Conservation (phyloP, 2,888 invertebrate genomes). For the Pterostichus niger region DNA sequence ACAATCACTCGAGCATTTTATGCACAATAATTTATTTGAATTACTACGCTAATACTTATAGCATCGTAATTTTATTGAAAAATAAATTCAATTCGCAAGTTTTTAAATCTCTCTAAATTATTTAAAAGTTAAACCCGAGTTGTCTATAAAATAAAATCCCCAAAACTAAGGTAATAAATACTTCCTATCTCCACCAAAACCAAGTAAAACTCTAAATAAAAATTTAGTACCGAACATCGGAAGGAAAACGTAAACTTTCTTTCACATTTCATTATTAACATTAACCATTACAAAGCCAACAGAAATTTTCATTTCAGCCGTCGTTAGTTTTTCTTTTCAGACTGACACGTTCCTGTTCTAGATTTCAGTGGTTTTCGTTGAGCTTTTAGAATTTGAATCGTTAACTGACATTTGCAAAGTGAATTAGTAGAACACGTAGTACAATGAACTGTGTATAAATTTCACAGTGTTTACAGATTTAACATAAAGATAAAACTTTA, state of each 20-base stretch:
- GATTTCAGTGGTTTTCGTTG: not conserved
- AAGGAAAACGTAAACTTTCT: conserved; percentile 13
- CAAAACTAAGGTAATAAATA: conserved; percentile 11
- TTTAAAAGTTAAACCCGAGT: not conserved
- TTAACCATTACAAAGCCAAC: conserved; percentile 18
- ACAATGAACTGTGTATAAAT: not conserved
- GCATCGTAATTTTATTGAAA: too few relatives aligned
- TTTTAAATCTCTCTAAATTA: too few relatives aligned
- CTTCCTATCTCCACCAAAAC: not conserved
- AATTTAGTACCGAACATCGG: not conserved
- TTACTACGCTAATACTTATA: too few relatives aligned
- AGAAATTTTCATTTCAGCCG: not conserved
- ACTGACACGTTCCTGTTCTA: conserved; percentile 1
- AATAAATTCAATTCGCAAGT: too few relatives aligned
- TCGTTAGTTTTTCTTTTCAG: conserved; percentile 6
- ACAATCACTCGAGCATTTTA: too few relatives aligned
- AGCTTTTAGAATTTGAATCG: not conserved
- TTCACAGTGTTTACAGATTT: not conserved
- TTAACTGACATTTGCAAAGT: not conserved
- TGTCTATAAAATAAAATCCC: not conserved
- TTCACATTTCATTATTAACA: conserved; percentile 36
- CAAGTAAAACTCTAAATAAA: conserved; percentile 7
- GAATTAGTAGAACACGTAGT: too few relatives aligned
- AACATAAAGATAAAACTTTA: too few relatives aligned
- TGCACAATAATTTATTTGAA: too few relatives aligned